Conservation (phyloP, 2,888 invertebrate genomes). For the Chironomus tentans region DNA sequence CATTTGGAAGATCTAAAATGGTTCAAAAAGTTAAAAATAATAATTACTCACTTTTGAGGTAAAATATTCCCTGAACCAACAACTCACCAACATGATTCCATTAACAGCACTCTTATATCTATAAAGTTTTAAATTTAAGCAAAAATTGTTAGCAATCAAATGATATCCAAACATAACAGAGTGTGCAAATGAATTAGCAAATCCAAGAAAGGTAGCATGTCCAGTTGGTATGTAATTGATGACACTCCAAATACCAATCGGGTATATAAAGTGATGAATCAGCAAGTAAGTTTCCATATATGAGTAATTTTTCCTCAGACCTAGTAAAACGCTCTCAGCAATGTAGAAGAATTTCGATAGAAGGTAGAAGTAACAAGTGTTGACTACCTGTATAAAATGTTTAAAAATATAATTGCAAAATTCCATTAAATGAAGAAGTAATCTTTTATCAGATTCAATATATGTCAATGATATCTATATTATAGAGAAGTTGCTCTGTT, state of each 20-base stretch:
- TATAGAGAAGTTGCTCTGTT: too few relatives aligned
- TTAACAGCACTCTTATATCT: not conserved
- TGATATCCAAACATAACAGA: not conserved
- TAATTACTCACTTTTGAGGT: too few relatives aligned
- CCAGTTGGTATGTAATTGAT: not conserved
- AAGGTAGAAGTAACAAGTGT: not conserved
- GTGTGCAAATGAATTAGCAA: not conserved
- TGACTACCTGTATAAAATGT: not conserved
- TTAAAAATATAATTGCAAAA: too few relatives aligned
- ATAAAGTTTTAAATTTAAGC: not conserved
- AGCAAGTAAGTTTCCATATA: not conserved
- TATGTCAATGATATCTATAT: too few relatives aligned
- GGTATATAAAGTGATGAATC: not conserved
- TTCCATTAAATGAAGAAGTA: too few relatives aligned
- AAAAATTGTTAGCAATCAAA: not conserved
- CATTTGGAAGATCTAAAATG: not conserved
- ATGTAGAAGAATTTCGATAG: not conserved
- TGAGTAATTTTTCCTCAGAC: not conserved
- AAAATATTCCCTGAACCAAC: too few relatives aligned
- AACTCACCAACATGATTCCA: not conserved
- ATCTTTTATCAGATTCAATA: too few relatives aligned
- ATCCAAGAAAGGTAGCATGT: not conserved
- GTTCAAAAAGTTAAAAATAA: not conserved
- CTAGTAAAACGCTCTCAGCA: not conserved
- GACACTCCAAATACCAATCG: not conserved